These are phyloP conservation scores for Peromyscus attwateri DNA, from an alignment of 2,797 vertebrate species.

Conservation along the genomic window DNA sequence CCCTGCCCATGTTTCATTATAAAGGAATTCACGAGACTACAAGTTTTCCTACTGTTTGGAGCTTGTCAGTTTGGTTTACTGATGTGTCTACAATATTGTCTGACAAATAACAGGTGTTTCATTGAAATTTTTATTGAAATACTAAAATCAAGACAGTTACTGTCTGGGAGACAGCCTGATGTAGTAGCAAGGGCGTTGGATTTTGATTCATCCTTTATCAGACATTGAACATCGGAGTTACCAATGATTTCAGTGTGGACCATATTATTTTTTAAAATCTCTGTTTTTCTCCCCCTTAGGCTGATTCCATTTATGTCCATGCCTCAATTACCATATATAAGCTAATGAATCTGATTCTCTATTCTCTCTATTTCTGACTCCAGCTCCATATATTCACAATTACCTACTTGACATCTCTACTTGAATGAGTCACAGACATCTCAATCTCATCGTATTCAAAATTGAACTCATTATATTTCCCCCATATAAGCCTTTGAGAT, in stretches of 20 bases:
- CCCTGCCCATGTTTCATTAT: neutral
- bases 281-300: neutral
- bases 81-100: neutral
- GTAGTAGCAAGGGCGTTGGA: neutral
- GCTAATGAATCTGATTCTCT: neutral
- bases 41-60: neutral
- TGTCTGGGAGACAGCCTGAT: neutral
- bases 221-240: conserved; percentile 4
- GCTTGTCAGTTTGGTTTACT: conserved; percentile 53
- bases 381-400: conserved; percentile 49
- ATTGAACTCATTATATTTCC: conserved; percentile 57
- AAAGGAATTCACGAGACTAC: neutral
- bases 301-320: neutral
- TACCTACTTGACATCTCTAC: conserved; percentile 37
- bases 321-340: conserved; percentile 37
- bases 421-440: conserved; percentile 56
- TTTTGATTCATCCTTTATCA: conserved; percentile 17
- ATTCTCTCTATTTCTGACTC: conserved; percentile 35
- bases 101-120: neutral
- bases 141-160: conserved; percentile 42
- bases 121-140: conserved; percentile 50
- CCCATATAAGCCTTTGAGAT: conserved; percentile 25
- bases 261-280: conserved; percentile 46
- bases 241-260: neutral
- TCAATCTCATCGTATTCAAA: conserved; percentile 66